phyloP scores from a whole-genome alignment of 2,113 vertebrate genomes.

The Rhizomys pruinosus region DNA sequence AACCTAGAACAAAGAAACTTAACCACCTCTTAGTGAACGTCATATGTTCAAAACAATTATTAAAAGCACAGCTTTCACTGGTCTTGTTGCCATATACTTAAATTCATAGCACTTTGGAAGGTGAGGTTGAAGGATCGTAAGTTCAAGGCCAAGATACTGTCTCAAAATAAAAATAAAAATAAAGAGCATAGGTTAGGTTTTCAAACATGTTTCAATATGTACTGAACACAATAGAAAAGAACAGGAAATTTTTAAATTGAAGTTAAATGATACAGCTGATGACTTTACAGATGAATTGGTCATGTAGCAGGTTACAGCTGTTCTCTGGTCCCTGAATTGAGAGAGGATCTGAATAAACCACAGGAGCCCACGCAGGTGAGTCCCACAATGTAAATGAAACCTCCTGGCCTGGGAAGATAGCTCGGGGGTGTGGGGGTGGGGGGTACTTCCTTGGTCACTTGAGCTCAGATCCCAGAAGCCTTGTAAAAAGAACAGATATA shows the following conservation, averaged over 20 bases:
- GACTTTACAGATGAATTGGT: constrained; percentile 49
- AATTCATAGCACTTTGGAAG: not conserved
- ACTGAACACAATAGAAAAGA: constrained; percentile 1
- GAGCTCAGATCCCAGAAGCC: not conserved
- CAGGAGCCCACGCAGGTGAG: constrained; percentile 23
- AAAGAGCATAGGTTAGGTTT: constrained; percentile 2
- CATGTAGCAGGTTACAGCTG: not conserved
- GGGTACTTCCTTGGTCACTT: not conserved
- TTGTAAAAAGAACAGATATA: not conserved
- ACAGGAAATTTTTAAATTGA: constrained; percentile 55
- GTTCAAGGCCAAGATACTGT: not conserved
- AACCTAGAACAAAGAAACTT: not conserved
- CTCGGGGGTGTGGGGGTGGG: too few relatives aligned
- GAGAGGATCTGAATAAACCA: constrained; percentile 29
- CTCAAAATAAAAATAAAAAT: not conserved
- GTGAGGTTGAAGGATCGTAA: not conserved
- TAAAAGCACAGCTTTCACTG: not conserved
- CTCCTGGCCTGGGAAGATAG: not conserved
- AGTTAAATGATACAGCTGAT: constrained; percentile 49
- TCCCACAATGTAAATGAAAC: not conserved
- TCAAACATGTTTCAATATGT: constrained; percentile 44
- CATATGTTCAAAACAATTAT: not conserved
- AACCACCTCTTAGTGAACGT: not conserved
- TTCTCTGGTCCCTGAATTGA: constrained; percentile 5
- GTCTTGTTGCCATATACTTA: not conserved